phyloP scores from a whole-genome alignment of 2,888 invertebrate species.

The Coleophora flavipennella region DNA sequence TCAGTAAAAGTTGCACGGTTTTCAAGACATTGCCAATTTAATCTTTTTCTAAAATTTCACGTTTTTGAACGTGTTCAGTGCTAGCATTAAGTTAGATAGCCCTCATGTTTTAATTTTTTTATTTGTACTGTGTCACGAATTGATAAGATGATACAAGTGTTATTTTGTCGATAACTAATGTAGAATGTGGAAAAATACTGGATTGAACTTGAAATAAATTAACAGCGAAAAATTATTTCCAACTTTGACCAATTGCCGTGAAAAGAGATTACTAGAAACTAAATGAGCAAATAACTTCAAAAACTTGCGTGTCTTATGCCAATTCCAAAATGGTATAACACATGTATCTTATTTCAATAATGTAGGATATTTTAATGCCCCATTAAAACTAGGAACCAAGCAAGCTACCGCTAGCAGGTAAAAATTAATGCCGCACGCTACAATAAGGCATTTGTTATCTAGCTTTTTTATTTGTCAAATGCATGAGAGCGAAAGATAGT shows the following conservation, averaged over 20 bases:
- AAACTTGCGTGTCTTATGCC: not conserved
- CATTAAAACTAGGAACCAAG: too few relatives aligned
- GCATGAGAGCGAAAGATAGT: too few relatives aligned
- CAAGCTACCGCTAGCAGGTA: too few relatives aligned
- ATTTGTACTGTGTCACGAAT: too few relatives aligned
- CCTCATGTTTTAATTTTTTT: too few relatives aligned
- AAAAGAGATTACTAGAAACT: not conserved
- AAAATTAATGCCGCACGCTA: too few relatives aligned
- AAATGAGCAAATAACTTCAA: not conserved
- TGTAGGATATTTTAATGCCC: not conserved
- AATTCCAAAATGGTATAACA: slow-evolving; percentile 1
- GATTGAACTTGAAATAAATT: not conserved
- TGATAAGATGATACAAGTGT: too few relatives aligned
- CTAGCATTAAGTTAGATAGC: too few relatives aligned
- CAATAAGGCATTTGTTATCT: too few relatives aligned
- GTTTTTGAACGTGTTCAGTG: too few relatives aligned
- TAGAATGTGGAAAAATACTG: not conserved
- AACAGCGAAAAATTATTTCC: not conserved
- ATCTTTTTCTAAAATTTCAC: not conserved
- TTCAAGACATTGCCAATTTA: not conserved
- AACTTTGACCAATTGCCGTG: not conserved
- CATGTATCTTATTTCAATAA: not conserved
- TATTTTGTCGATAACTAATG: not conserved
- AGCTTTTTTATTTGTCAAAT: too few relatives aligned
- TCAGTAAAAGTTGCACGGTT: slow-evolving; percentile 4